phyloP scores from a whole-genome alignment of 2,113 vertebrate species.

The Phrynocephalus versicolor region DNA sequence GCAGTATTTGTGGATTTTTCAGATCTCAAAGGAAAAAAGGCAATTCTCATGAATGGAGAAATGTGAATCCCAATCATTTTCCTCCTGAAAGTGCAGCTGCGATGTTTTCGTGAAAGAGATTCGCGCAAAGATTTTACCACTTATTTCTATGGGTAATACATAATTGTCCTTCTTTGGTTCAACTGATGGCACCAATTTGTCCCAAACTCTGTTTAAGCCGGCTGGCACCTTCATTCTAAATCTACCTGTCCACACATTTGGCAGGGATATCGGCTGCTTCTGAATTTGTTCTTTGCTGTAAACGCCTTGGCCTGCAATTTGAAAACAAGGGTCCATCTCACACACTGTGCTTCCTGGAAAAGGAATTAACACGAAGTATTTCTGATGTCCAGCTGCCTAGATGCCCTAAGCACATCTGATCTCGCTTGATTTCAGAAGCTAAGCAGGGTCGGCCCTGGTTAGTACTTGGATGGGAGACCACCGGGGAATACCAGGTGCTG shows the following conservation, averaged over 20 bases:
- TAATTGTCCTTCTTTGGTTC: neutral
- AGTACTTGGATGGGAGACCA: no score
- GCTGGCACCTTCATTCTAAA: neutral
- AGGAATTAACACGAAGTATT: constrained; percentile 50
- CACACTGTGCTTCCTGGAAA: constrained; percentile 44
- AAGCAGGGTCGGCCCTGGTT: no score
- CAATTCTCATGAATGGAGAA: no score
- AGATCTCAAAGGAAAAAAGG: no score
- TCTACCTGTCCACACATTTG: neutral
- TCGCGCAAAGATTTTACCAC: neutral
- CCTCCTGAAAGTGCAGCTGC: no score
- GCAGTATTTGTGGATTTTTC: no score
- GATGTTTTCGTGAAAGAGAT: no score
- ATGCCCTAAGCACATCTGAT: no score
- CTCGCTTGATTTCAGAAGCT: no score
- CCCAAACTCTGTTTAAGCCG: neutral
- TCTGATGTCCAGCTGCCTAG: no score
- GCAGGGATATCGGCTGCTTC: neutral
- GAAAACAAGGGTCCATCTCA: constrained; percentile 27
- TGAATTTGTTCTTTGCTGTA: neutral
- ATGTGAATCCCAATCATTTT: no score
- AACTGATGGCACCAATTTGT: neutral
- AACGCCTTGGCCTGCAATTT: constrained; percentile 19
- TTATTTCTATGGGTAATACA: neutral
- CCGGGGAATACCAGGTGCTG: no score